Conservation (phyloP, 2,113 vertebrate genomes). For the Onychorhynchus coronatus region DNA sequence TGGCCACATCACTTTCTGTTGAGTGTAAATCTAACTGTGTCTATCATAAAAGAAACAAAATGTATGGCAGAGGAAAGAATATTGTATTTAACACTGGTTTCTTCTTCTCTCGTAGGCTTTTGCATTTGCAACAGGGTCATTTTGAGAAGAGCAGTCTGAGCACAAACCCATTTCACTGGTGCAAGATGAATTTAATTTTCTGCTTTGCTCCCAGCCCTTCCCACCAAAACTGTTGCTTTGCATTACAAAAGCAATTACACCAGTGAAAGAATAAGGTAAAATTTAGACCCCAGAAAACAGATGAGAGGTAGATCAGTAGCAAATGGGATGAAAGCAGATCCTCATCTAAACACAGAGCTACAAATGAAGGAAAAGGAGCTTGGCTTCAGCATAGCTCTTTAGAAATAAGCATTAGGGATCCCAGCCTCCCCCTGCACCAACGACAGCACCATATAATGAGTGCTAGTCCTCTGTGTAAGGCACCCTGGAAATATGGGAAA, state of each 20-base stretch:
- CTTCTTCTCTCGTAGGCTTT: background rate
- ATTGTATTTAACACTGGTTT: background rate
- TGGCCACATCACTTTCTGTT: background rate
- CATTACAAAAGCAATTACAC: background rate
- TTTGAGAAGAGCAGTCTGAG: background rate
- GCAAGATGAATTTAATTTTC: background rate
- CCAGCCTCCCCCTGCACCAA: background rate
- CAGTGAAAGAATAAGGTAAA: fast-evolving
- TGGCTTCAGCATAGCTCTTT: background rate
- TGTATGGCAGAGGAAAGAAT: background rate
- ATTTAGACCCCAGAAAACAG: background rate
- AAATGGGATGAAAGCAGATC: background rate
- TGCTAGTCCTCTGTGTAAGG: background rate
- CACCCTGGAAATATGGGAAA: background rate
- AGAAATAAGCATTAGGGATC: background rate
- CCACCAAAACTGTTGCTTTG: background rate
- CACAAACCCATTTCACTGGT: background rate
- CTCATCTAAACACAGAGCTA: background rate
- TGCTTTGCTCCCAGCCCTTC: background rate
- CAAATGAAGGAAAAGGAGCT: background rate
- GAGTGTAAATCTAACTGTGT: background rate
- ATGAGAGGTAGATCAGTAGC: background rate
- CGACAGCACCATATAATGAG: background rate
- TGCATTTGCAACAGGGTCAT: background rate
- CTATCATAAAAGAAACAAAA: background rate